phyloP scores from a whole-genome alignment of 2,888 invertebrate species.

The Gnatocerus cornutus region DNA sequence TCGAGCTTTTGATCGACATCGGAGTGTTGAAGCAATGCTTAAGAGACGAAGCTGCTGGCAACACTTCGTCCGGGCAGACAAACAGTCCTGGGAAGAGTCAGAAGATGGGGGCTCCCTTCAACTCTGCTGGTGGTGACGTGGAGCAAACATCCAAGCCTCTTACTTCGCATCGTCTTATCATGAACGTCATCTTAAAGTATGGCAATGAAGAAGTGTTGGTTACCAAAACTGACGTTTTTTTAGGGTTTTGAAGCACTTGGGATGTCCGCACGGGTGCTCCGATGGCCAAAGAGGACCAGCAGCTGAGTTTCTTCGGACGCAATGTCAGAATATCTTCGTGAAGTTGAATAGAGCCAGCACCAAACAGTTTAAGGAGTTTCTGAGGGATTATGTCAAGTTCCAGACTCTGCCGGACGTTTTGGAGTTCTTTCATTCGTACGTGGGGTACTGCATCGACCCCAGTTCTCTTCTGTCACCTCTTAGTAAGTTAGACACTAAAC shows the following conservation, averaged over 20 bases:
- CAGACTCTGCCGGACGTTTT: constrained; percentile 88
- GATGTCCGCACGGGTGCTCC: constrained; percentile 95
- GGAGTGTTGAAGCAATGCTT: constrained; percentile 81
- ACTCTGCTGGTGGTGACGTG: constrained; percentile 66
- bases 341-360: constrained; percentile 82
- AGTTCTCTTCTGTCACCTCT: constrained; percentile 88
- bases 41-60: constrained; percentile 71
- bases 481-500: constrained; percentile 77
- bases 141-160: constrained; percentile 73
- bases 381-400: constrained; percentile 84
- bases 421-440: constrained; percentile 95
- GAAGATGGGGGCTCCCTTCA: constrained; percentile 58
- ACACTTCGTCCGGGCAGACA: constrained; percentile 54
- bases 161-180: constrained; percentile 81
- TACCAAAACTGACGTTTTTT: constrained; percentile 47
- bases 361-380: constrained; percentile 78
- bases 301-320: constrained; percentile 91
- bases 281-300: constrained; percentile 90
- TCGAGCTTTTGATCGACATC: constrained; percentile 93
- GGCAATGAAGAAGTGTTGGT: no score
- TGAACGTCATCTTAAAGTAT: constrained; percentile 81
- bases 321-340: constrained; percentile 85
- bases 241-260: constrained; percentile 90
- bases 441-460: constrained; percentile 97
- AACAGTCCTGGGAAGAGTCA: constrained; percentile 60